Percentiles rank a stretch among this genome's conserved stretches.
Conservation (phyloP, 1,140 invertebrate species). For the Drosophila virilis region DNA sequence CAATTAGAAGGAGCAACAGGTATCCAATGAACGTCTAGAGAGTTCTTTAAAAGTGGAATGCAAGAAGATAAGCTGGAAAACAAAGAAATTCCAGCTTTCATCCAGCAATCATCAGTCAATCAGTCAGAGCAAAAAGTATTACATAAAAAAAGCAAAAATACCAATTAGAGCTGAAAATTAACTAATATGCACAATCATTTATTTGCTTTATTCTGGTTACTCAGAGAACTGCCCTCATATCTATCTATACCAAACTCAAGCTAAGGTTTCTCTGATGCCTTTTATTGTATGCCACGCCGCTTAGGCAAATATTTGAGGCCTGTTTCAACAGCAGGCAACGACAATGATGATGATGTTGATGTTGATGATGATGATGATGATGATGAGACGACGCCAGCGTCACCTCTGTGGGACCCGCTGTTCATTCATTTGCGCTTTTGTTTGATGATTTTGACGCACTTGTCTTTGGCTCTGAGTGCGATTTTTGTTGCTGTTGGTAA, state of each 20-base stretch:
- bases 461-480: conserved; percentile 37
- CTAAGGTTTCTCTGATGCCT: conserved; percentile 23
- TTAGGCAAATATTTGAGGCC: conserved; percentile 59
- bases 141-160: too few relatives aligned
- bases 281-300: conserved; percentile 42
- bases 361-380: conserved; percentile 10
- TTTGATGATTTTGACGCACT: conserved; percentile 69
- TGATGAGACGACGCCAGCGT: conserved; percentile 19
- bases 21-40: too few relatives aligned
- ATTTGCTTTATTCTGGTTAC: background rate
- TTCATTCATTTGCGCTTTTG: conserved; percentile 73
- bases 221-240: conserved; percentile 10
- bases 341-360: conserved; percentile 14
- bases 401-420: conserved; percentile 15
- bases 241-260: conserved; percentile 1
- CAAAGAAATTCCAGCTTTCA: too few relatives aligned
- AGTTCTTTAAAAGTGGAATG: too few relatives aligned
- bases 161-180: background rate
- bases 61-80: too few relatives aligned
- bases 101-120: too few relatives aligned
- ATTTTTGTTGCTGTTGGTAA: conserved; percentile 16
- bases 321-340: conserved; percentile 32
- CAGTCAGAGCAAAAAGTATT: too few relatives aligned
- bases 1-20: too few relatives aligned
- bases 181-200: conserved; percentile 1